Evolutionary conservation across 2,113 vertebrate species (phyloP).

Genomic region (Hypanus sabinus): DNA sequence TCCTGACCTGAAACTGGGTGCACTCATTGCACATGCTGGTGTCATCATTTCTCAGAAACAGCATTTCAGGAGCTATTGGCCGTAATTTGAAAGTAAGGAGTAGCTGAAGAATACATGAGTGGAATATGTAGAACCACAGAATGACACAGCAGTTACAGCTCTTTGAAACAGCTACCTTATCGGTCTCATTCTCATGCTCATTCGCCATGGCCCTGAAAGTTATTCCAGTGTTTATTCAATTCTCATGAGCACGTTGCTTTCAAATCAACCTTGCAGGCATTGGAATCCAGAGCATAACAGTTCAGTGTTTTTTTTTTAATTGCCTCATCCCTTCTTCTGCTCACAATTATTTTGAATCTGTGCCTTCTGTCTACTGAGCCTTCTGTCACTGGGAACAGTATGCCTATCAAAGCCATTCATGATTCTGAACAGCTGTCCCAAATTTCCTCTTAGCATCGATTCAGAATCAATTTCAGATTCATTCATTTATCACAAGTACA

Average conservation of each 20-base stretch:
- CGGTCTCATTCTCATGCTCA: not conserved
- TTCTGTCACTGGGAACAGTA: not conserved
- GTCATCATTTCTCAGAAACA: not conserved
- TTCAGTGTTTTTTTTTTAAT: not conserved
- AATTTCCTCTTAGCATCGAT: not conserved
- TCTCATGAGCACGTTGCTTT: not conserved
- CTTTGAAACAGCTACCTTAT: not conserved
- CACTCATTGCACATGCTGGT: not conserved
- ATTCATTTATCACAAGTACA: too few relatives aligned
- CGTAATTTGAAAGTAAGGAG: not conserved
- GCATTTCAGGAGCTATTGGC: not conserved
- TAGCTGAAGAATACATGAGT: too few relatives aligned
- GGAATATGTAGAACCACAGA: not conserved
- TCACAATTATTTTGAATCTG: not conserved
- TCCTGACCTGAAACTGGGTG: not conserved
- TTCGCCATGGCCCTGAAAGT: not conserved
- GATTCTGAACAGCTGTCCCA: not conserved
- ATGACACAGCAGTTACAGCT: not conserved
- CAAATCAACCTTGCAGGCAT: not conserved
- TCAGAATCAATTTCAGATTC: too few relatives aligned
- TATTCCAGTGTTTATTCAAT: not conserved
- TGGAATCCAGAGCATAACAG: not conserved
- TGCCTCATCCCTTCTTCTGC: not conserved
- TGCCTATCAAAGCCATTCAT: not conserved
- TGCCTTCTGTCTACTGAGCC: not conserved